Percentiles rank a stretch among this genome's conserved stretches.
phyloP scores from a whole-genome alignment of 1,140 invertebrate genomes.

The Drosophila mauritiana region DNA sequence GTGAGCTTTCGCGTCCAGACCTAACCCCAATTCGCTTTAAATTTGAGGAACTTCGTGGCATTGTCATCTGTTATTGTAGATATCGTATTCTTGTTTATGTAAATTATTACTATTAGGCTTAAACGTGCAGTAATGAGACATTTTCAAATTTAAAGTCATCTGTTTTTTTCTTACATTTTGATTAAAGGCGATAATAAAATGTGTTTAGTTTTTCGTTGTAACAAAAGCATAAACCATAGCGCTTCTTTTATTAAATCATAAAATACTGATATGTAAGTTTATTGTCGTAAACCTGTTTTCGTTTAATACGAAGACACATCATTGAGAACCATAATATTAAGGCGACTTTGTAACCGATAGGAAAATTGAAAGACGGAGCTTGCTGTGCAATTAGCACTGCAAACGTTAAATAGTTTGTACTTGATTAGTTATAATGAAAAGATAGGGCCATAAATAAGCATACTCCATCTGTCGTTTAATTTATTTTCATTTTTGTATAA shows the following conservation, averaged over 20 bases:
- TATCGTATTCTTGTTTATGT: not conserved
- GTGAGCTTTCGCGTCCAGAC: conserved; percentile 23
- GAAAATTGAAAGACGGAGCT: not conserved
- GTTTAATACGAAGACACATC: not conserved
- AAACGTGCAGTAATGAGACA: too few relatives aligned
- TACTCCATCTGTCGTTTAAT: conserved; percentile 28
- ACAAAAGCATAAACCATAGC: too few relatives aligned
- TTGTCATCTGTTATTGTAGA: too few relatives aligned
- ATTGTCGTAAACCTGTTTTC: not conserved
- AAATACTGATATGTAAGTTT: too few relatives aligned
- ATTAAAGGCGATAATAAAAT: too few relatives aligned
- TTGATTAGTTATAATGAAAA: conserved; percentile 22
- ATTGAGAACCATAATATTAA: not conserved
- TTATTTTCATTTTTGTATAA: conserved; percentile 21
- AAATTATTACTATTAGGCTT: not conserved
- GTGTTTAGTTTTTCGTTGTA: too few relatives aligned
- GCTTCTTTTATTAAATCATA: too few relatives aligned
- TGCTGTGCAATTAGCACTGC: not conserved
- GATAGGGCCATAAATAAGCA: conserved; percentile 27
- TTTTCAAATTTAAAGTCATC: too few relatives aligned
- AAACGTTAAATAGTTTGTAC: not conserved
- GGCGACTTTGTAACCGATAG: too few relatives aligned
- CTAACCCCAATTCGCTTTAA: conserved; percentile 4
- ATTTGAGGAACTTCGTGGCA: not conserved
- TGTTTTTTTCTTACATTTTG: too few relatives aligned